Percentiles rank a stretch among this genome's conserved stretches.
Evolutionary conservation across 2,888 invertebrate species (phyloP).

Genomic region (Mayetiola destructor): DNA sequence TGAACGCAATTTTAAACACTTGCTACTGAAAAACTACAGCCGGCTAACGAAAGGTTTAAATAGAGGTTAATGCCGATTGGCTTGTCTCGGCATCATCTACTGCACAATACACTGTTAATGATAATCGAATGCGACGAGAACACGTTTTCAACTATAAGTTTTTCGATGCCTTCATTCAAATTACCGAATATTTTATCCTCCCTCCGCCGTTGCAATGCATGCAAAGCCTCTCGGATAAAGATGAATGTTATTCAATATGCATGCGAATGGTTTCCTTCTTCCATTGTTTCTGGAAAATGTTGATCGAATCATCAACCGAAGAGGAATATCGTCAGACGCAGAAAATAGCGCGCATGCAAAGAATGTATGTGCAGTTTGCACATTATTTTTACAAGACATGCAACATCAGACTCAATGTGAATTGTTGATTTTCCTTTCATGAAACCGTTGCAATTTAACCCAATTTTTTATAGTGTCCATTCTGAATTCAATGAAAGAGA

Average conservation of each 20-base stretch:
- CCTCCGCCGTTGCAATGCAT: neutral
- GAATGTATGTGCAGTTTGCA: neutral
- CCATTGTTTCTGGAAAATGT: neutral
- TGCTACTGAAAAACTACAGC: no score
- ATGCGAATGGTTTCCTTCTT: neutral
- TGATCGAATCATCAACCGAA: neutral
- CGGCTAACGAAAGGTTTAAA: no score
- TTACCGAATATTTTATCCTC: neutral
- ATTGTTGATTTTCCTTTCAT: conserved; percentile 7
- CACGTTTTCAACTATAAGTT: neutral
- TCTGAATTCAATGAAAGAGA: neutral
- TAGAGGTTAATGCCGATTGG: no score
- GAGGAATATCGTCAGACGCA: neutral
- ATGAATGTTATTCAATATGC: conserved; percentile 9
- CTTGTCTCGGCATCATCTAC: no score
- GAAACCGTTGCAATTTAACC: neutral
- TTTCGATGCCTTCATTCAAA: neutral
- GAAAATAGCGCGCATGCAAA: neutral
- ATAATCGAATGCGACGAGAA: neutral
- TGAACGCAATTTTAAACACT: no score
- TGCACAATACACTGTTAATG: no score
- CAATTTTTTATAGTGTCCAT: neutral
- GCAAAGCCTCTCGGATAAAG: neutral
- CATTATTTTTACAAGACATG: no score
- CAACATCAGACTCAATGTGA: neutral